A percentile compares a stretch with the other conserved stretches of the same genome.
Conservation (phyloP, 2,888 invertebrate genomes). For the Euproctis similis region DNA sequence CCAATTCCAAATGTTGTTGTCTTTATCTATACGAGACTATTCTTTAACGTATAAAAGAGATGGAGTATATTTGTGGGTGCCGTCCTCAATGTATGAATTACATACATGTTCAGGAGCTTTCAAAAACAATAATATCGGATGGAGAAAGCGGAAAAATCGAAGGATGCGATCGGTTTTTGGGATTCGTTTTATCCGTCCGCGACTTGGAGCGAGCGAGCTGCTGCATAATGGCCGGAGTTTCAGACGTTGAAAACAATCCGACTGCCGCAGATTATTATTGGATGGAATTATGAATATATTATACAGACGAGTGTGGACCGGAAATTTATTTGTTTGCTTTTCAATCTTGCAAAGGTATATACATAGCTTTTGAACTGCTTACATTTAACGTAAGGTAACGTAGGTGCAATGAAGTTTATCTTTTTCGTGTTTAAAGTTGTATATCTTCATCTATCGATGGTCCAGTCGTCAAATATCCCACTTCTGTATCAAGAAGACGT, state of each 20-base stretch:
- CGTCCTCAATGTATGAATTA: conserved; percentile 50
- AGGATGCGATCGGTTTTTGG: conserved; percentile 61
- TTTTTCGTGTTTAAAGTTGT: no score
- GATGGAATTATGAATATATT: conserved; percentile 29
- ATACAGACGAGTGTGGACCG: no score
- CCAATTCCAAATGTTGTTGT: conserved; percentile 49
- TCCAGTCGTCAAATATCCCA: no score
- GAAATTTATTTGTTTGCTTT: no score
- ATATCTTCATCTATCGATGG: no score
- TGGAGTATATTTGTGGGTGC: conserved; percentile 45
- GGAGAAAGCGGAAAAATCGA: conserved; percentile 65
- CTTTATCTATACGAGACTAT: conserved; percentile 26
- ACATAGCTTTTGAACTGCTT: no score
- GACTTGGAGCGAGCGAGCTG: conserved; percentile 23
- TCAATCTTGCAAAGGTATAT: no score
- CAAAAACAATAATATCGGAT: conserved; percentile 68
- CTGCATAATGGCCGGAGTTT: conserved; percentile 50
- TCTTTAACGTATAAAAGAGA: conserved; percentile 35
- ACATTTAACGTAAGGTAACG: no score
- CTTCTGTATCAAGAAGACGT: no score
- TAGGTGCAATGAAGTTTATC: no score
- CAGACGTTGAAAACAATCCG: conserved; percentile 29
- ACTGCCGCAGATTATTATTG: conserved; percentile 22
- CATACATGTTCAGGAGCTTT: conserved; percentile 61
- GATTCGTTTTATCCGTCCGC: conserved; percentile 48